A percentile compares a stretch with the other conserved stretches of the same genome.
phyloP scores from a whole-genome alignment of 2,888 invertebrate species.

The Lottia gigantea region DNA sequence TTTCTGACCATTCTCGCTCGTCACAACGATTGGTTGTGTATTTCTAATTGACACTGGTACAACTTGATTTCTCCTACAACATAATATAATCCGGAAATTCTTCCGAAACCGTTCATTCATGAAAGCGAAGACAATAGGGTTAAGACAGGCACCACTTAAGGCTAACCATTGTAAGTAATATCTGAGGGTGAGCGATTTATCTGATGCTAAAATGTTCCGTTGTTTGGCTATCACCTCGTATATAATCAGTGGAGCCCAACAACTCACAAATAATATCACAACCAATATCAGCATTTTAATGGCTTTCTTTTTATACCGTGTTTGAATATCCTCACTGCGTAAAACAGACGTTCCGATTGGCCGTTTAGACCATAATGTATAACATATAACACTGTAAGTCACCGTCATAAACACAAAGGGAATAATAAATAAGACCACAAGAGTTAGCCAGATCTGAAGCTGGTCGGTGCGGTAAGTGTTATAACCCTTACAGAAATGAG shows the following conservation, averaged over 20 bases:
- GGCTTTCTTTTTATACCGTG: slow-evolving; percentile 44
- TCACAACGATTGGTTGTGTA: background rate
- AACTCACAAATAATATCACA: slow-evolving; percentile 43
- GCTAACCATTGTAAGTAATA: slow-evolving; percentile 45
- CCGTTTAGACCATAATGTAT: slow-evolving; percentile 44
- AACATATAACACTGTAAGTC: slow-evolving; percentile 46
- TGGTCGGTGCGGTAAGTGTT: background rate
- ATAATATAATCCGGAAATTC: slow-evolving; percentile 36
- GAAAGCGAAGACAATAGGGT: slow-evolving; percentile 51
- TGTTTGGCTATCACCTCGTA: slow-evolving; percentile 39
- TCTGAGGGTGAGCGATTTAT: slow-evolving; percentile 26
- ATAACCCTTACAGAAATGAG: slow-evolving; percentile 12
- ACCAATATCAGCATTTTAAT: slow-evolving; percentile 53
- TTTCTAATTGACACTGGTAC: background rate
- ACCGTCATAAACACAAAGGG: slow-evolving; percentile 42
- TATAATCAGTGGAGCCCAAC: slow-evolving; percentile 46
- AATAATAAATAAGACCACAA: slow-evolving; percentile 38
- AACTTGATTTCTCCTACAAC: slow-evolving; percentile 35
- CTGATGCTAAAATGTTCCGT: slow-evolving; percentile 24
- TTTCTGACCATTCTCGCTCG: background rate
- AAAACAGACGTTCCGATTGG: slow-evolving; percentile 30
- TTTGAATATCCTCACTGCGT: slow-evolving; percentile 31
- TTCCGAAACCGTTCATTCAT: slow-evolving; percentile 53
- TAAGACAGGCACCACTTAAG: slow-evolving; percentile 47
- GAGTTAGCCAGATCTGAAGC: slow-evolving; percentile 33